Evolutionary conservation across 1,140 invertebrate genomes (phyloP).

Genomic region (Heliconius nattereri): DNA sequence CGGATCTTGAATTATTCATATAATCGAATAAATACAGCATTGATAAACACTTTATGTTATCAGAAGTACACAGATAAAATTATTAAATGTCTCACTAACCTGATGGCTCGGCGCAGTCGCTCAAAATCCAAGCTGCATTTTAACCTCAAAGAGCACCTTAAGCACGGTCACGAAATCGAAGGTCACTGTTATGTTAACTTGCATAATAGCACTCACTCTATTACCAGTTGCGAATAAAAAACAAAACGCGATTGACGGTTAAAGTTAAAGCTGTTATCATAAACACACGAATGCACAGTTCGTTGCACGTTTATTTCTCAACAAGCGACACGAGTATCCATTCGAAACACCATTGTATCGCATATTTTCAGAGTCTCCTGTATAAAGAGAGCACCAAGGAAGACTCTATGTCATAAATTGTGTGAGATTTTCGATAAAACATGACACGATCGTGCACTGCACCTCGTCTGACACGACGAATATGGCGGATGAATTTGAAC

Average conservation of each 20-base stretch:
- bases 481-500: conserved; percentile 79
- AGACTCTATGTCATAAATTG: conserved; percentile 67
- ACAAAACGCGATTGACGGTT: conserved; percentile 73
- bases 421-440: conserved; percentile 77
- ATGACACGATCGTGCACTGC: conserved; percentile 76
- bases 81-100: conserved; percentile 67
- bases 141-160: conserved; percentile 78
- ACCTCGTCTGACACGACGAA: conserved; percentile 79
- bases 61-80: conserved; percentile 55
- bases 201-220: conserved; percentile 73
- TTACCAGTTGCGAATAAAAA: conserved; percentile 67
- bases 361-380: conserved; percentile 66
- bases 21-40: conserved; percentile 29
- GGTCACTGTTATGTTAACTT: conserved; percentile 78
- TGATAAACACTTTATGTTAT: conserved; percentile 31
- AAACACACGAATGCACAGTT: conserved; percentile 79
- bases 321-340: conserved; percentile 68
- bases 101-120: conserved; percentile 75
- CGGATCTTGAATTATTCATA: background rate
- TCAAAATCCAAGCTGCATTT: conserved; percentile 79
- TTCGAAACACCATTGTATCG: conserved; percentile 61
- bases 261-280: conserved; percentile 78
- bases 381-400: conserved; percentile 65
- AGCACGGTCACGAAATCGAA: conserved; percentile 72
- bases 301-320: conserved; percentile 75